A percentile compares a stretch with the other conserved stretches of the same genome.
These are phyloP conservation scores for Resseliella maxima DNA, from an alignment of 2,888 invertebrate species.

Conservation along the genomic window DNA sequence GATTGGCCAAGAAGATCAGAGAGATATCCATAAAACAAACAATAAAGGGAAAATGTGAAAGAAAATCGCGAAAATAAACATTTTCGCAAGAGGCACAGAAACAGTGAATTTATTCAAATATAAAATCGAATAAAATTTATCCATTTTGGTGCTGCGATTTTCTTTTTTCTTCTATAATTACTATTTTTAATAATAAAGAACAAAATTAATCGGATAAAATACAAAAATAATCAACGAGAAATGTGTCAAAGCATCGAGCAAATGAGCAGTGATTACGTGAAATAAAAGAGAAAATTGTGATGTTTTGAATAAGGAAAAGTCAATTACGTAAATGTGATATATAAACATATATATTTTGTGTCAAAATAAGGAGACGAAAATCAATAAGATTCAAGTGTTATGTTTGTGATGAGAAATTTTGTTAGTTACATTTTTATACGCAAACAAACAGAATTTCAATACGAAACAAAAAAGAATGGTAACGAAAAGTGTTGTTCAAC, in stretches of 20 bases:
- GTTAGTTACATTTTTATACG: too few relatives aligned
- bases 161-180: neutral
- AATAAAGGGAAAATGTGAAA: too few relatives aligned
- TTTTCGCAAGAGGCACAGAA: neutral
- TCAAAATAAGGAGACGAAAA: neutral
- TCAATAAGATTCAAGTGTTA: neutral
- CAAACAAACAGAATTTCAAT: too few relatives aligned
- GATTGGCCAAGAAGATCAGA: too few relatives aligned
- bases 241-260: neutral
- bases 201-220: neutral
- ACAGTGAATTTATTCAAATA: neutral
- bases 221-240: neutral
- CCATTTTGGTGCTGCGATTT: neutral
- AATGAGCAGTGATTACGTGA: neutral
- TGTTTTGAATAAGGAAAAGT: neutral
- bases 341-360: neutral
- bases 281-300: neutral
- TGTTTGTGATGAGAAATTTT: too few relatives aligned
- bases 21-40: too few relatives aligned
- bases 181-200: neutral
- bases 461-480: too few relatives aligned
- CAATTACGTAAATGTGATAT: conserved; percentile 23
- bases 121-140: neutral
- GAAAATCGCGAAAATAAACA: too few relatives aligned
- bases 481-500: too few relatives aligned